Base-by-base conservation (phyloP, 2,888 invertebrate genomes). In the Slavum lentiscoides region DNA sequence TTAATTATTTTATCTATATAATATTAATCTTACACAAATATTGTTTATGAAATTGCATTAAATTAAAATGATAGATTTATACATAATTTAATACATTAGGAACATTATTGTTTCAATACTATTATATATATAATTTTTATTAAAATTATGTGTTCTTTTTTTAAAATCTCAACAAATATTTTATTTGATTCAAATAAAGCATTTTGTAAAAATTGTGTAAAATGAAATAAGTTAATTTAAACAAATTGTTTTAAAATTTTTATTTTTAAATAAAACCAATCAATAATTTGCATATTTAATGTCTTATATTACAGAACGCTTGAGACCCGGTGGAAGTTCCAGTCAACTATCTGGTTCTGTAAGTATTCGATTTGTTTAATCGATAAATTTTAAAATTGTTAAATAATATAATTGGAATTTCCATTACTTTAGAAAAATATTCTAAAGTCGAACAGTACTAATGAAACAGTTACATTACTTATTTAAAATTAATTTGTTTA, bases 301-400 rank as follows among this genome's bases (percentile, higher is more conserved):
- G 30, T n/a, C 11, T 17, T 53, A 17, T 72, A 19, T 17, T 88
- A 76, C 87, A 91, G 91, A 90, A 85, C 88, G 91, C 81, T 87
- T 90, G 82, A 87, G 90, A 85, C 89, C 90, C 59, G 89, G 90
- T 53, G 89, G 89, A 82, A 88, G 88, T 82, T 87, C 88, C 37
- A 88, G 87, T 69, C 87, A 89, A 23, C 86, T 87, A 83, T 85
- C 88, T 43, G 69, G 70, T 62, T 80, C 77, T 39, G 77, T 80
- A 80, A 70, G 77, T 77, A 68, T 75, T 58, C 17, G 9, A 21
- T 23, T 55, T 7, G 39, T 64, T 64, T 64, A 13, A 19, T 49
- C 49, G 13, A 49, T 1, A 49, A 49, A 13, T 3, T 64, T 62
- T 17, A 62, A 30, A 59, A 59, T 21, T 30, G 30, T 30, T 30